Evolutionary conservation across 2,888 invertebrate species (phyloP).

Genomic region (Cephonodes hylas): DNA sequence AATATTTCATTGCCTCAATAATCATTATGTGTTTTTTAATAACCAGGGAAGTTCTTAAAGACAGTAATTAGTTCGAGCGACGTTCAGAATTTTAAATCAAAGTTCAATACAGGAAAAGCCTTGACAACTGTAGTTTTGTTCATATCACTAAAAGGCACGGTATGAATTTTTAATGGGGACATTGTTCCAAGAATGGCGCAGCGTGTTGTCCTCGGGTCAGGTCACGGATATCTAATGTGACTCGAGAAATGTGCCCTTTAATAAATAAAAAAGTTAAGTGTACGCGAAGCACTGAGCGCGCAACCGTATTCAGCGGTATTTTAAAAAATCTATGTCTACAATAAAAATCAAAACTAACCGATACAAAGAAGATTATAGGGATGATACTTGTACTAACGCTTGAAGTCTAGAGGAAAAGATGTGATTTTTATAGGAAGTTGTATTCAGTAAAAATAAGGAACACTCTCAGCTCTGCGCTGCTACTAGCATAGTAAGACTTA

Average conservation of each 20-base stretch:
- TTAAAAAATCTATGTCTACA: background rate
- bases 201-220: constrained; percentile 26
- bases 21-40: too few species aligned
- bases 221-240: constrained; percentile 24
- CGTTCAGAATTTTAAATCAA: background rate
- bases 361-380: too few species aligned
- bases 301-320: background rate
- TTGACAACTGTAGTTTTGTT: constrained; percentile 1
- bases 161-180: constrained; percentile 30
- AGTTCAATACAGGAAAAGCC: background rate
- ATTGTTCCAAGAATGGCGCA: constrained; percentile 23
- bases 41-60: too few species aligned
- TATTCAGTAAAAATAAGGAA: too few species aligned
- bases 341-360: background rate
- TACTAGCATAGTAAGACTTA: too few species aligned
- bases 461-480: too few species aligned
- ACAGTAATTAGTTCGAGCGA: background rate
- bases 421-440: too few species aligned
- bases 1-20: too few species aligned
- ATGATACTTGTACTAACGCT: too few species aligned
- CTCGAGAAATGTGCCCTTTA: constrained; percentile 32
- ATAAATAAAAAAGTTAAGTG: constrained; percentile 32
- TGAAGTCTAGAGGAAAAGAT: too few species aligned
- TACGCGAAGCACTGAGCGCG: background rate
- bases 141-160: constrained; percentile 3